A percentile compares a stretch with the other conserved stretches of the same genome.
phyloP scores from a whole-genome alignment of 2,113 vertebrate species.

The Salvator merianae region DNA sequence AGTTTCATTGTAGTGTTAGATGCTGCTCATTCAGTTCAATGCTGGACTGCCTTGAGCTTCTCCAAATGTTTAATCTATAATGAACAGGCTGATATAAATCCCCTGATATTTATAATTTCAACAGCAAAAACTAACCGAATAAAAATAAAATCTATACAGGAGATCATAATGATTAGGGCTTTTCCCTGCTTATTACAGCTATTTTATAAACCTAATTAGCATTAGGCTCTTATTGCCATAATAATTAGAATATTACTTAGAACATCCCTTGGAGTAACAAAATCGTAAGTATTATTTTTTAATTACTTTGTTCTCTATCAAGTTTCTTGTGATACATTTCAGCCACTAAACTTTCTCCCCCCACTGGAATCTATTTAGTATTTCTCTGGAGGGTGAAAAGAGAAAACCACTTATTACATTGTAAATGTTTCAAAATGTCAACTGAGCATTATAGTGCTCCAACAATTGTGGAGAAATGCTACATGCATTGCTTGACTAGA shows the following conservation, averaged over 20 bases:
- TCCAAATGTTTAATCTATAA: conserved; percentile 20
- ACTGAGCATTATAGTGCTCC: background rate
- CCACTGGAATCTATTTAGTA: background rate
- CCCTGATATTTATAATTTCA: conserved; percentile 37
- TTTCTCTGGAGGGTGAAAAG: background rate
- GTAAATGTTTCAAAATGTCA: background rate
- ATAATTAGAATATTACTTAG: conserved; percentile 43
- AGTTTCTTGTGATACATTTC: conserved; percentile 18
- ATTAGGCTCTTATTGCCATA: conserved; percentile 45
- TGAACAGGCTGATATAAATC: background rate
- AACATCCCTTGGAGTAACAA: conserved; percentile 35
- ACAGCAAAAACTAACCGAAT: conserved; percentile 24
- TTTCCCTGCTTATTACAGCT: conserved; percentile 38
- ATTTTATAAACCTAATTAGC: conserved; percentile 60
- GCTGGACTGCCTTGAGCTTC: conserved; percentile 15
- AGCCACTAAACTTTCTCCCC: background rate
- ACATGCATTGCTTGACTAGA: no score
- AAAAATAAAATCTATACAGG: background rate
- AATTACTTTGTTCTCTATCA: conserved; percentile 29
- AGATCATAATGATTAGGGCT: conserved; percentile 50
- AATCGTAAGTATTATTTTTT: conserved; percentile 37
- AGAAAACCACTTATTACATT: background rate
- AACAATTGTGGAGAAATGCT: background rate
- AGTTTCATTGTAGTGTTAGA: background rate
- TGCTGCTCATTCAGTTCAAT: background rate